Conservation (phyloP, 2,797 vertebrate species). For the Spheniscus humboldti region DNA sequence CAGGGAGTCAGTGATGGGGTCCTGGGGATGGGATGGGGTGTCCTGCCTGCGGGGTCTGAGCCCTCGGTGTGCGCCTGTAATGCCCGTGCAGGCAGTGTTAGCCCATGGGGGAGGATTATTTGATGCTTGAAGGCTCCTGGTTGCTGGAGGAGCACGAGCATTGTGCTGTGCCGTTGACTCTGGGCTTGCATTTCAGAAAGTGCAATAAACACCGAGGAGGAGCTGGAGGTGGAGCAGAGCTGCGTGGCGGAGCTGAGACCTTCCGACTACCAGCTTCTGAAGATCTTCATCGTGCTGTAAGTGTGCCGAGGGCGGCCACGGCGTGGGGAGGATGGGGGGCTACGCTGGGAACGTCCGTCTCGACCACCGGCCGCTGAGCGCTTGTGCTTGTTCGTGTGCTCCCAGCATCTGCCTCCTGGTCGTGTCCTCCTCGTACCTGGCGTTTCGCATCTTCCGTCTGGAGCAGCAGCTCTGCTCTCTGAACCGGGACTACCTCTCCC, state of each 20-base stretch:
- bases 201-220: constrained; percentile 80
- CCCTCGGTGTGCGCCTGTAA: rapidly evolving
- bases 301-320: background rate
- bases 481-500: constrained; percentile 66
- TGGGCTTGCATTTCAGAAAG: constrained; percentile 74
- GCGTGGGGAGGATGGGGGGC: rapidly evolving
- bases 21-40: background rate
- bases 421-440: constrained; percentile 91
- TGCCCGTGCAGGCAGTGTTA: rapidly evolving
- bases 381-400: background rate
- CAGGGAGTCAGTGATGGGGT: background rate
- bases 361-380: rapidly evolving
- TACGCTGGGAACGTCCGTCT: rapidly evolving
- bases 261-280: constrained; percentile 89
- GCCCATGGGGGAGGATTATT: background rate
- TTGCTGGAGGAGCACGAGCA: background rate
- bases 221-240: constrained; percentile 78
- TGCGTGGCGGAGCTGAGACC: constrained; percentile 77
- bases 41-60: background rate
- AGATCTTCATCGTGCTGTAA: constrained; percentile 93
- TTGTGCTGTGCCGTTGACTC: rapidly evolving
- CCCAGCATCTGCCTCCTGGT: constrained; percentile 89
- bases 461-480: constrained; percentile 89
- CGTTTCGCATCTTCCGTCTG: constrained; percentile 91
- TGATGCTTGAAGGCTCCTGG: background rate